phyloP scores from a whole-genome alignment of 2,113 vertebrate genomes.

The Petrocephalus microphthalmus region DNA sequence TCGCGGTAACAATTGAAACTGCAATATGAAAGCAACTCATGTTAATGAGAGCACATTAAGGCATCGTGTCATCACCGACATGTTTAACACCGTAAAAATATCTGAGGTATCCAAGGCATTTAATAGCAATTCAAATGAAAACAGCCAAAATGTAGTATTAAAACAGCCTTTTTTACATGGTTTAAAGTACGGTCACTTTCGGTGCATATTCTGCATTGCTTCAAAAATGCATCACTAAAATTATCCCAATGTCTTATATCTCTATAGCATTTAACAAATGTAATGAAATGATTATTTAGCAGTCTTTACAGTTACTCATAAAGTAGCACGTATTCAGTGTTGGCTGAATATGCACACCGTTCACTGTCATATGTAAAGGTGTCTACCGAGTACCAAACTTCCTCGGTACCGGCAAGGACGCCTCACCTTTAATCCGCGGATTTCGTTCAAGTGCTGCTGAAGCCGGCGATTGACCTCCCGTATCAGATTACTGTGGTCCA shows the following conservation, averaged over 20 bases:
- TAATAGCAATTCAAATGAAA: neutral
- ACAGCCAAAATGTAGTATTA: neutral
- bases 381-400: neutral
- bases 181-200: neutral
- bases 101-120: neutral
- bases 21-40: neutral
- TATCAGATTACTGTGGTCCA: constrained; percentile 95
- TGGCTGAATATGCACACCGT: neutral
- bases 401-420: neutral
- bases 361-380: neutral
- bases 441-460: constrained; percentile 91
- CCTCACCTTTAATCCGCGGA: constrained; percentile 88
- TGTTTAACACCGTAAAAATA: neutral
- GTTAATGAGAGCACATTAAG: neutral
- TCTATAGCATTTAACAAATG: neutral
- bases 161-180: neutral
- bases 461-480: constrained; percentile 93
- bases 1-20: neutral
- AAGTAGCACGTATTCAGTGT: neutral
- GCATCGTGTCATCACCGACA: neutral
- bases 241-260: neutral
- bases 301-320: neutral
- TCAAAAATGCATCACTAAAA: neutral
- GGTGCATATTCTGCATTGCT: neutral
- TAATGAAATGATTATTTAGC: neutral